Evolutionary conservation across 2,797 vertebrate species (phyloP).

Genomic region (Pangasius mekongensis): DNA sequence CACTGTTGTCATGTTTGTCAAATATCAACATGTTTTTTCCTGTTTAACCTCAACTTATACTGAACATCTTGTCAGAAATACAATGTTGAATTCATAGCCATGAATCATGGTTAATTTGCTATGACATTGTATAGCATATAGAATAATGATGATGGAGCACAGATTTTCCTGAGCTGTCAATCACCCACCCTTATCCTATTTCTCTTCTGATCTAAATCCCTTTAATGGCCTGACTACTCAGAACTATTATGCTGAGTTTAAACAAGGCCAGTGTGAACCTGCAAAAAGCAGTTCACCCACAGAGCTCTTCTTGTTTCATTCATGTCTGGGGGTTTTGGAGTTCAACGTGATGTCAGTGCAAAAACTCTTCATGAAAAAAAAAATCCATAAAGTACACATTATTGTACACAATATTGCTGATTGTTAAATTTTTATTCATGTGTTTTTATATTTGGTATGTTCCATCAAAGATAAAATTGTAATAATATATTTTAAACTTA

Average conservation of each 20-base stretch:
- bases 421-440: not conserved
- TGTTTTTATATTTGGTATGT: not conserved
- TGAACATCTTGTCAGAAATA: constrained; percentile 21
- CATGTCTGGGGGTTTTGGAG: not conserved
- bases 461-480: not conserved
- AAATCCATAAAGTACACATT: not conserved
- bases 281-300: constrained; percentile 32
- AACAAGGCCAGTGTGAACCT: constrained; percentile 21
- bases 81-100: not conserved
- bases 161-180: constrained; percentile 1
- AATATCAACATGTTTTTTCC: not conserved
- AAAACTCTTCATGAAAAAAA: not conserved
- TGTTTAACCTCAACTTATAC: not conserved
- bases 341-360: not conserved
- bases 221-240: constrained; percentile 17
- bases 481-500: too few species aligned
- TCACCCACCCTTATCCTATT: not conserved
- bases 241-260: constrained; percentile 47
- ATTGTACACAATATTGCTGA: not conserved
- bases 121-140: not conserved
- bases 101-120: not conserved
- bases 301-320: not conserved
- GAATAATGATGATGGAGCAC: not conserved
- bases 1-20: constrained; percentile 2
- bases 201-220: constrained; percentile 29